phyloP scores from a whole-genome alignment of 53 echinoderm and acorn worm genomes.

The Antedon mediterranea region DNA sequence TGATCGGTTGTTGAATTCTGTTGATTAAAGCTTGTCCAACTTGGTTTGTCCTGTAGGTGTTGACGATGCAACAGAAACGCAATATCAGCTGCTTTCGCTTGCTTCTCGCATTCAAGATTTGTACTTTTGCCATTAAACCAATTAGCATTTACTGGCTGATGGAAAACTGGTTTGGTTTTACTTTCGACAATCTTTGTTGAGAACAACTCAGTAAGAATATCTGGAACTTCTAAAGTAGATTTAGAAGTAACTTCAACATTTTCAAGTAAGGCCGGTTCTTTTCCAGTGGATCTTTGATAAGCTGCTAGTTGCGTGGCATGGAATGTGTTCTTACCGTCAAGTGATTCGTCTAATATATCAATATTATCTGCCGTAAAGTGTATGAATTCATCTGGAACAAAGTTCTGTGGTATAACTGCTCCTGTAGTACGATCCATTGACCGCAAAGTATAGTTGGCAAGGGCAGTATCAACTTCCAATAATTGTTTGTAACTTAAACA shows the following conservation, averaged over 20 bases:
- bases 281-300: slow-evolving; percentile 4
- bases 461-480: not conserved
- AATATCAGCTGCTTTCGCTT: no score
- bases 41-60: not conserved
- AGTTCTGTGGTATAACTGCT: slow-evolving; percentile 7
- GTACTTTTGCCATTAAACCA: no score
- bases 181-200: no score
- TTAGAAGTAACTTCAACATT: no score
- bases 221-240: no score
- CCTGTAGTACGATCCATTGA: slow-evolving; percentile 1
- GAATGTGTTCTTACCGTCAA: slow-evolving; percentile 27
- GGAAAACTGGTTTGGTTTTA: no score
- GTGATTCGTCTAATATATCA: slow-evolving; percentile 14
- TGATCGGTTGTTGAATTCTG: not conserved
- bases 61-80: no score
- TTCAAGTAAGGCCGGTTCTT: not conserved
- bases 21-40: slow-evolving; percentile 13
- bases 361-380: slow-evolving; percentile 17
- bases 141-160: no score
- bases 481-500: not conserved
- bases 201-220: no score
- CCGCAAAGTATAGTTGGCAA: not conserved
- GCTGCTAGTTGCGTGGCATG: slow-evolving; percentile 8
- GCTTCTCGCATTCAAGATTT: no score
- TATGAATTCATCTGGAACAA: not conserved